Evolutionary conservation across 2,888 invertebrate genomes (phyloP), one percentile per base, ranked within the genome.

Genomic region (Ophion slaviceki): DNA sequence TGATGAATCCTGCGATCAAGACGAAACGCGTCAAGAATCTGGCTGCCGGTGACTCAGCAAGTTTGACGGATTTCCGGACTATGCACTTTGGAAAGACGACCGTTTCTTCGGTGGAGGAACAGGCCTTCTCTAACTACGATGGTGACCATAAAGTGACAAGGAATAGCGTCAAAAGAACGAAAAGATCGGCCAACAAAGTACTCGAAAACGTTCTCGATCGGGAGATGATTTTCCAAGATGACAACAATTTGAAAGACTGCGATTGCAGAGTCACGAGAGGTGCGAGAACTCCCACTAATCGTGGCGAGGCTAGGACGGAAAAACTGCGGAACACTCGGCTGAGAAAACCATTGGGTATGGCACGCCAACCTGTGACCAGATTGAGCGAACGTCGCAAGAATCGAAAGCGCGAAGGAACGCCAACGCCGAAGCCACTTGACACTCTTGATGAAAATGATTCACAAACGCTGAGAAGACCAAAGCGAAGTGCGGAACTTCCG

Each of bases 141-240:
- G 17, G 20, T 20, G n/a, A 10, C 2, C 28, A 40, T 17, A 61
- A 68, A 59, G 32, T 28, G 2, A 68, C 17, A 2, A 59, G 36
- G 2, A 24, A 61, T 6, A 40, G 17, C 14, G 40, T 28, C 8
- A 68, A 68, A 8, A 59, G 78, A 61, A 61, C 10, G 45, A 78
- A 87, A 47, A 89, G 90, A 75, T 81, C 88, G 0, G 24, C 24
- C 32, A 72, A 85, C 0, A 80, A 90, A 24, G 20, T 90, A 20
- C 36, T 91, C 45, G 85, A 89, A 14, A 68, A 78, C 0, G 74
- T 90, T 10, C 80, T 92, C 2, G 85, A 89, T 45, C 79, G 87
- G 6, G 93, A 93, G 77, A 93, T 92, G 92, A 89, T 92, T 40
- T 80, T 89, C 11, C 89, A 92, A 70, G 92, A 92, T 62, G 89